Evolutionary conservation across 2,797 vertebrate genomes (phyloP), one percentile per base, ranked within the genome.

Genomic region (Ambastaia sidthimunki): DNA sequence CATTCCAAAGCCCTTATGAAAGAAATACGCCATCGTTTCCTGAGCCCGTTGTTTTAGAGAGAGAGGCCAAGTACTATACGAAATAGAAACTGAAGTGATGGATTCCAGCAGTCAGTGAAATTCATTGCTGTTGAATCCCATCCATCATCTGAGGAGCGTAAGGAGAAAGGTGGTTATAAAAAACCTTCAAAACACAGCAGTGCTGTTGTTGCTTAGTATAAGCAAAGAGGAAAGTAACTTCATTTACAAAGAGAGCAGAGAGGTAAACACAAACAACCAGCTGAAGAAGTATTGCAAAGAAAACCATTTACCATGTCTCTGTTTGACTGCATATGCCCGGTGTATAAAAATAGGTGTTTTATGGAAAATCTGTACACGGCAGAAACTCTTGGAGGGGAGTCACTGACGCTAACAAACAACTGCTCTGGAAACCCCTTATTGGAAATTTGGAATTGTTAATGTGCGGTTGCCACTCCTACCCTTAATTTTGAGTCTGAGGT

Each of bases 291-390:
- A 81, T 78, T 48, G 71, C n/a, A 7, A 21, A 59, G 76, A 77
- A 82, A 82, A 54, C 52, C 67, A 75, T 84, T 82, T 71, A 72
- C 19, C 28, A 71, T 41, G 52, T 79, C 76, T 81, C 83, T 71
- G 23, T 79, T 72, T 54, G 72, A 85, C 76, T 10, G 37, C 37
- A 11, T 12, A 31, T n/a, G 23, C 47, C 68, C 21, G 28, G 76
- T 44, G 55, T n/a, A 66, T 70, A 67, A 79, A 77, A 80, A 66
- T 69, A 7, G 72, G 37, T 47, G 23, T 74, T 83, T 81, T 73
- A 76, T 80, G 63, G 52, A 65, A 80, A 86, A 84, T 76, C 74
- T 25, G 76, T 81, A 50, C 68, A 72, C 47, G 5, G 23, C 52
- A 48, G 23, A 21, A 62, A 28, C 19, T 9, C 28, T 34, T 54